Base-by-base conservation (phyloP, 92 coral and sea anemone species). In the Zoanthus sansibaricus region DNA sequence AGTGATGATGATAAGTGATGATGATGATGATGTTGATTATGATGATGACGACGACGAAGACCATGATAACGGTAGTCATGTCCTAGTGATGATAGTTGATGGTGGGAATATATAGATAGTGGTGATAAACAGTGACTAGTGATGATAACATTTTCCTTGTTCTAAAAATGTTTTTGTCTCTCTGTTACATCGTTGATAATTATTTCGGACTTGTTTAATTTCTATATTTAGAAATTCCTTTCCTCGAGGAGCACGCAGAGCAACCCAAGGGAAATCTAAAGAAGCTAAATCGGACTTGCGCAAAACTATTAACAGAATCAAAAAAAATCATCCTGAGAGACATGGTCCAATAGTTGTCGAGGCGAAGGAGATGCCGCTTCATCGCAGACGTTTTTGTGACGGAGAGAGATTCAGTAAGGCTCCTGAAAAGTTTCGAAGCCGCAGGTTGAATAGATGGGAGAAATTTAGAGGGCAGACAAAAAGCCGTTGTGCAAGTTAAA, bases 291-390 rank as follows among this genome's bases (percentile, higher is more conserved):
- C 7, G 15, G 85, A 80, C 75, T 49, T 80, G 72, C 74, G 85
- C 11, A 74, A 46, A 46, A 80, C 74, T 9, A 80, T 80, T 18
- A 64, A 80, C 21, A 64, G 47, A 9, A 80, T 80, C 15, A 80
- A 80, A 15, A 54, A 66, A 55, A 64, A 44, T 9, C 85, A 80
- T 80, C 85, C 85, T 1, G 45, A 80, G 45, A 80, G 73, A 67
- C 59, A 0, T 12, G 61, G 85, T 62, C 85, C 85, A 10, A 14
- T 58, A 5, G 75, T 80, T 46, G 85, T 80, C 2, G 85, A 80
- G 25, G 75, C 75, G 45, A 64, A 47, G 66, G 45, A 46, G 75
- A 68, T 68, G 61, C 85, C 47, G 20, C 47, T 61, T 8, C 75
- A 46, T 51, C 61, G 25, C 14, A 21, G 85, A 68, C 62, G 61